Evolutionary conservation across 2,888 invertebrate genomes (phyloP), one percentile per base, ranked within the genome.

Genomic region (Julus scandinavius): DNA sequence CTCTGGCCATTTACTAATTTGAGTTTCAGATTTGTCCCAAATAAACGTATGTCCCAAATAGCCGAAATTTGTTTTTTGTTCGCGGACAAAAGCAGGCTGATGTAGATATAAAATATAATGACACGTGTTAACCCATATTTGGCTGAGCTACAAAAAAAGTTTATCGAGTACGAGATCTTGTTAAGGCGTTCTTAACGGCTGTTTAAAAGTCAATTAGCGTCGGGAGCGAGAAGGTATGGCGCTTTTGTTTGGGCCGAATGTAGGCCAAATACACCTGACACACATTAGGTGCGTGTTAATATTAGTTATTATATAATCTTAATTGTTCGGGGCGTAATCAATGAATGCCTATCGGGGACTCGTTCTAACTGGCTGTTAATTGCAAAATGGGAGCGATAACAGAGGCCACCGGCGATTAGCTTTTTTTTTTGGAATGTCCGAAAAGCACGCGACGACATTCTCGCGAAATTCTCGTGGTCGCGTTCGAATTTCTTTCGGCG

Each of bases 221-320:
- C 63, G 63, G n/a, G 63, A 63, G 63, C 63, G 17, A n/a, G 63
- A 9, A 7, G 9, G 54, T 15, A 54, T 7, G 11, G 17, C 2
- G 11, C 54, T 7, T 54, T 17, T n/a, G n/a, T 63, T 17, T 17
- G 2, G n/a, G 3, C n/a, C n/a, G n/a, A n/a, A 63, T 63, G 63
- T 63, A n/a, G 63, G 63, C 63, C 63, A 63, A 63, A 63, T 63
- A 1, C 63, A 63, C 63, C n/a, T 63, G 63, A 63, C 63, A 63
- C 63, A 63, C 63, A 63, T 63, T 15, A 54, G 63, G 63, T 63
- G 17, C 63, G 63, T 63, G 63, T 63, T 63, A 63, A 63, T 63
- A 63, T n/a, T 63, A 54, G 54, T 54, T 54, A 54, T 63, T 63
- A n/a, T 63, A n/a, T 63, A 63, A 63, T 63, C 63, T 63, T n/a